Evolutionary conservation across 2,113 vertebrate species (phyloP).

Genomic region (Ia io): DNA sequence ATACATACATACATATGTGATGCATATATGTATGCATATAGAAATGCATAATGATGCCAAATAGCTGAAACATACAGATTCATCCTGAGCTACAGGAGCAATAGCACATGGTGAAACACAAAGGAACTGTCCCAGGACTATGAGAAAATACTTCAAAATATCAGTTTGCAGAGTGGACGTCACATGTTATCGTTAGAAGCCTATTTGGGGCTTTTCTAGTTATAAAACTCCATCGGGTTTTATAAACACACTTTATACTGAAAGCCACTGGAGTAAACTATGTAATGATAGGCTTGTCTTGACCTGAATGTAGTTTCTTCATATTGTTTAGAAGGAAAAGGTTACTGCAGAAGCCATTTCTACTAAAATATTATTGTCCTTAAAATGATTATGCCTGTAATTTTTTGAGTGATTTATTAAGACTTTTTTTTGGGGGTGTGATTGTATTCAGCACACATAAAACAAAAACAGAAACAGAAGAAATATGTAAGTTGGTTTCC

Average conservation of each 20-base stretch:
- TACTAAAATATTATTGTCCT: neutral
- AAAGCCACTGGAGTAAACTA: neutral
- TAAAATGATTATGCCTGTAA: neutral
- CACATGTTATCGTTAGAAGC: neutral
- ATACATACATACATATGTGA: too few species aligned
- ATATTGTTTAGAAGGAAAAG: neutral
- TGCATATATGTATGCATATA: too few species aligned
- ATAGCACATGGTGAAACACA: neutral
- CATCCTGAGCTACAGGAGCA: neutral
- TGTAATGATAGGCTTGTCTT: neutral
- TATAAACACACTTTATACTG: neutral
- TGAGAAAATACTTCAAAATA: neutral
- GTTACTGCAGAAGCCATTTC: neutral
- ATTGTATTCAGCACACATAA: neutral
- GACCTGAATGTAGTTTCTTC: neutral
- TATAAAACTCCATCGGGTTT: constrained; percentile 9
- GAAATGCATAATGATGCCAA: neutral
- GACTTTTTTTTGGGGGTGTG: neutral
- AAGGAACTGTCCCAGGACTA: neutral
- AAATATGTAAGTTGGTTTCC: constrained; percentile 11
- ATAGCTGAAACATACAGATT: neutral
- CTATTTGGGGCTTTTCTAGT: neutral
- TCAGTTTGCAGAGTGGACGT: neutral
- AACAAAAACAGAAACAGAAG: neutral
- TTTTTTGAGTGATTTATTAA: neutral